Evolutionary conservation across 2,797 vertebrate genomes (phyloP), one percentile per base, ranked within the genome.

Genomic region (Eulemur albifrons): DNA sequence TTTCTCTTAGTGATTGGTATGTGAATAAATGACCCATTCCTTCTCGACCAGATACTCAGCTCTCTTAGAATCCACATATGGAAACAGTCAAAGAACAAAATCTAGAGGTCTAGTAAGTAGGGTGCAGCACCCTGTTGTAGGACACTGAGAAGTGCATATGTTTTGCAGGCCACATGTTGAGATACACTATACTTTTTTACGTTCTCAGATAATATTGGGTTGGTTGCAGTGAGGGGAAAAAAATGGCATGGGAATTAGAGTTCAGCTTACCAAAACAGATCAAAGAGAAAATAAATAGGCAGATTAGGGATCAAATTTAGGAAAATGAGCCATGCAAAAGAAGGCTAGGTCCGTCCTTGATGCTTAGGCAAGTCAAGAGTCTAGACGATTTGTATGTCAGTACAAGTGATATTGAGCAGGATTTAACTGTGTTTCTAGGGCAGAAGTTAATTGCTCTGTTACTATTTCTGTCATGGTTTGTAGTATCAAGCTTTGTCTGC

Each of bases 1-100:
- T 92, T 79, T 80, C 82, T 95, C 23, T 70, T 95, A 93, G 50
- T 27, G n/a, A 38, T 80, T 90, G n/a, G 35, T 70, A 45, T 80
- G 40, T 38, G 54, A 70, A 92, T 38, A 65, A 70, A 79, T 63
- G 75, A 87, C 2, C n/a, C 75, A 93, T 89, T 89, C 11, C 35
- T 25, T 89, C 15, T 90, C 38, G 80, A 82, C 27, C 65, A 90
- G 67, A 84, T 15, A 27, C 57, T 95, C 45, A 70, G 48, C 54
- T 89, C 15, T 83, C 59, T 76, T 88, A 87, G 73, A 82, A 57
- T 76, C 63, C 70, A 48, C 12, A 48, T 81, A 84, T 1, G 40
- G 12, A n/a, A 89, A 80, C 5, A 54, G 40, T 85, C 48, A 59
- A 82, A 88, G 43, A 88, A 35, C 15, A 85, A 73, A 23, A 86